Evolutionary conservation across 2,113 vertebrate genomes (phyloP).

Genomic region (Xenopus laevis): DNA sequence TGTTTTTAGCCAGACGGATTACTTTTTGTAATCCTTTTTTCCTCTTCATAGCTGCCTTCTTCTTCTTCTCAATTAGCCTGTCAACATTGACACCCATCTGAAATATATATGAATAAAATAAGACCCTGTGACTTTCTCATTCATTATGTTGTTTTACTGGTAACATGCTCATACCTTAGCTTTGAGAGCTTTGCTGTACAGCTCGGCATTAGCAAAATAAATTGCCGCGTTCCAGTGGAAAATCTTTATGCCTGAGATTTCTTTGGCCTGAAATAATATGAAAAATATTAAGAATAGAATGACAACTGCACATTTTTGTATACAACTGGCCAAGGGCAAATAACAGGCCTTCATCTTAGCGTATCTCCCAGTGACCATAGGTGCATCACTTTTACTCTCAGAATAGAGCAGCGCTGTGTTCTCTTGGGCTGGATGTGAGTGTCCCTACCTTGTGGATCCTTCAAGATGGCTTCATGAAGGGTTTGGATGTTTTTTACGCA

Average conservation of each 20-base stretch:
- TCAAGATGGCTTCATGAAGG: too few species aligned
- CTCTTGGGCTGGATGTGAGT: too few species aligned
- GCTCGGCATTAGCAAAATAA: conserved; percentile 91
- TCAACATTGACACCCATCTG: conserved; percentile 79
- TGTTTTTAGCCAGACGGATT: conserved; percentile 58
- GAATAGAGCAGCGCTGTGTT: too few species aligned
- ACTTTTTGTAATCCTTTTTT: conserved; percentile 64
- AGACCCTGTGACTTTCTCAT: neutral
- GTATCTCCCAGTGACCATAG: too few species aligned
- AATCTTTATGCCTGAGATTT: conserved; percentile 79
- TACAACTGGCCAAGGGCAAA: too few species aligned
- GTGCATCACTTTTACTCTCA: too few species aligned
- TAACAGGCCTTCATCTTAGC: too few species aligned
- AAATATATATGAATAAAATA: conserved; percentile 47
- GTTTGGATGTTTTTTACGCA: too few species aligned
- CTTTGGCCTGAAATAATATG: conserved; percentile 64
- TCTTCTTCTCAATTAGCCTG: conserved; percentile 76
- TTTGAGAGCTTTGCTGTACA: conserved; percentile 79
- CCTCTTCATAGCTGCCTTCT: conserved; percentile 75
- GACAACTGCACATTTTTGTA: too few species aligned
- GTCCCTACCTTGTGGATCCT: too few species aligned
- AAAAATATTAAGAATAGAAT: conserved; percentile 1
- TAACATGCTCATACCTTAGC: conserved; percentile 67
- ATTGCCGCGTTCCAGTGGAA: conserved; percentile 85
- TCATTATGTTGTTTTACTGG: neutral